Evolutionary conservation across 2,113 vertebrate species (phyloP).

Genomic region (Hipposideros armiger): DNA sequence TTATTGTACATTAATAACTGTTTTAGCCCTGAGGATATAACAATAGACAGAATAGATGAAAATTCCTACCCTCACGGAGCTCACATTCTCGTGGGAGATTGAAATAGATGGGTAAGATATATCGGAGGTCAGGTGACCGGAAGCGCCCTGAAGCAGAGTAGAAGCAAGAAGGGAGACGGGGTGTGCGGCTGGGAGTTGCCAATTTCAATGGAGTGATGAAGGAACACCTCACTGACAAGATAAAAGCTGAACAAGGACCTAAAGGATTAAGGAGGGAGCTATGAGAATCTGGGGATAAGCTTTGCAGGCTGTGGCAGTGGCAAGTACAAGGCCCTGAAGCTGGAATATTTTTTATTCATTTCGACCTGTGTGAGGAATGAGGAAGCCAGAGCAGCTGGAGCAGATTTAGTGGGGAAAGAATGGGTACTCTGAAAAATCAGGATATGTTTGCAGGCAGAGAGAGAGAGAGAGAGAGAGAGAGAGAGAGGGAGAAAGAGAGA

Average conservation of each 20-base stretch:
- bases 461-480: too few relatives aligned
- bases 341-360: background rate
- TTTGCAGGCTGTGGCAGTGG: background rate
- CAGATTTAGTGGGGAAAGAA: background rate
- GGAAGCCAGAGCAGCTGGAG: background rate
- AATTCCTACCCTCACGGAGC: background rate
- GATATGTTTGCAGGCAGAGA: background rate
- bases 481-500: too few relatives aligned
- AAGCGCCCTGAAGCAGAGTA: background rate
- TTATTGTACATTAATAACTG: background rate
- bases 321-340: background rate
- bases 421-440: background rate
- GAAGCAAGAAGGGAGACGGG: background rate
- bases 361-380: background rate
- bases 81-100: background rate
- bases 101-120: background rate
- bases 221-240: background rate
- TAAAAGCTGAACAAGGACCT: background rate
- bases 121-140: background rate
- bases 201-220: background rate
- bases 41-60: background rate
- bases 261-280: background rate
- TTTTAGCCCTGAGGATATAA: background rate
- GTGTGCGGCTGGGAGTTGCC: background rate
- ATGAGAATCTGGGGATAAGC: background rate